Percentiles rank a stretch among this genome's conserved stretches.
Conservation (phyloP, 2,113 vertebrate species). For the Symphodus melops region DNA sequence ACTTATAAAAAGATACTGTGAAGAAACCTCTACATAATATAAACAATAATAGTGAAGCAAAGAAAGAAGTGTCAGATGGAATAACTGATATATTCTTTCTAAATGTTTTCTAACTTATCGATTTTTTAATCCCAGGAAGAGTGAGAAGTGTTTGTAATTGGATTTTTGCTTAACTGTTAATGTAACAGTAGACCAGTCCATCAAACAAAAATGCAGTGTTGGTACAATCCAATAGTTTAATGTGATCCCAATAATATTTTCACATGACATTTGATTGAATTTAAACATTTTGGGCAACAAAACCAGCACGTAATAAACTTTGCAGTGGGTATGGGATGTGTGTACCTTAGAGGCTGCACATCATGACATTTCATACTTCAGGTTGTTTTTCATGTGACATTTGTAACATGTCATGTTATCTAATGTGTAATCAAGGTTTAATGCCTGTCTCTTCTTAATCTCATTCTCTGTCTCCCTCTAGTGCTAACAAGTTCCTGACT, state of each 20-base stretch:
- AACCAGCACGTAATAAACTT: not conserved
- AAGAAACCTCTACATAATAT: too few species aligned
- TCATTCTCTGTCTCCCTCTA: slow-evolving; percentile 82
- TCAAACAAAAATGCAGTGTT: not conserved
- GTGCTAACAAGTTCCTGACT: slow-evolving; percentile 54
- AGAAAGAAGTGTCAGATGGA: too few species aligned
- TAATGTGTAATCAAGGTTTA: not conserved
- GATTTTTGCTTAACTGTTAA: too few species aligned
- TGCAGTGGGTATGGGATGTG: not conserved
- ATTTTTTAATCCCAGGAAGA: too few species aligned
- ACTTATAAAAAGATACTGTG: too few species aligned
- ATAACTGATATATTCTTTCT: too few species aligned
- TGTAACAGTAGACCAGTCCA: too few species aligned
- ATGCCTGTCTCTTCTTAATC: slow-evolving; percentile 13
- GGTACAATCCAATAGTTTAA: not conserved
- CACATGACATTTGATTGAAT: not conserved
- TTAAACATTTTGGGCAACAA: not conserved
- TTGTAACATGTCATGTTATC: not conserved
- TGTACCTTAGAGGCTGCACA: not conserved
- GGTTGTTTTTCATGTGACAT: not conserved
- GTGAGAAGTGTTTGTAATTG: too few species aligned
- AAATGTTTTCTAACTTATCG: too few species aligned
- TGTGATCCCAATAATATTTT: not conserved
- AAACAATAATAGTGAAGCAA: too few species aligned
- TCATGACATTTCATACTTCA: not conserved